Evolutionary conservation across 2,113 vertebrate species (phyloP).

Genomic region (Cinclus cinclus): DNA sequence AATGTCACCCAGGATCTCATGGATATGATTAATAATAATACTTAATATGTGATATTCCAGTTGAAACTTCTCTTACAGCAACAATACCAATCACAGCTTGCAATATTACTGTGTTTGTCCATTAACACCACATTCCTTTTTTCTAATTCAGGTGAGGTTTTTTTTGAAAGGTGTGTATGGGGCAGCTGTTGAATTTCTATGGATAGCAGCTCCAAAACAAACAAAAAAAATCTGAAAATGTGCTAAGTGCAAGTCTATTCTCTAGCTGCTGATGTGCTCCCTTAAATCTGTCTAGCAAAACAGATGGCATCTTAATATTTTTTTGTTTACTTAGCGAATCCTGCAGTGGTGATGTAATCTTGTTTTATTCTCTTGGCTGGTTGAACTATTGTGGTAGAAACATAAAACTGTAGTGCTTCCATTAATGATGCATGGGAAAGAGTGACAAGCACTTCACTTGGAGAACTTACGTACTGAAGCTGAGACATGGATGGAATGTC

Average conservation of each 20-base stretch:
- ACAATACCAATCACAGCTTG: not conserved
- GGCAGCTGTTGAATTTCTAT: not conserved
- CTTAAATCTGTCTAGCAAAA: not conserved
- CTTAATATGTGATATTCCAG: not conserved
- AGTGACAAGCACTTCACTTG: not conserved
- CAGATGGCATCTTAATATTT: not conserved
- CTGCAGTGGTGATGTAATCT: not conserved
- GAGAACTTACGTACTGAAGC: not conserved
- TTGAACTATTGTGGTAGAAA: not conserved
- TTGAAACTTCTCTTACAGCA: not conserved
- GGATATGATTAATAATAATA: not conserved
- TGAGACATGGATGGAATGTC: not conserved
- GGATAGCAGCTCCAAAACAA: not conserved
- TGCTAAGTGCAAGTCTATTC: not conserved
- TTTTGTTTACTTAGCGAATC: not conserved
- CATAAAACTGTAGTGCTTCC: not conserved
- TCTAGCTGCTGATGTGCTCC: not conserved
- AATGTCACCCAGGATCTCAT: not conserved
- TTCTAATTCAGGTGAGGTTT: not conserved
- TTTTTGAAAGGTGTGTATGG: not conserved
- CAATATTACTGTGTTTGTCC: not conserved
- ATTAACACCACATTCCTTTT: not conserved
- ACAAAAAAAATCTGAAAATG: not conserved
- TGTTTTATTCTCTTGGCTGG: not conserved
- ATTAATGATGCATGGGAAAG: not conserved